These are phyloP conservation scores for Bombus balteatus DNA, from an alignment of 1,140 invertebrate species.

Conservation along the genomic window DNA sequence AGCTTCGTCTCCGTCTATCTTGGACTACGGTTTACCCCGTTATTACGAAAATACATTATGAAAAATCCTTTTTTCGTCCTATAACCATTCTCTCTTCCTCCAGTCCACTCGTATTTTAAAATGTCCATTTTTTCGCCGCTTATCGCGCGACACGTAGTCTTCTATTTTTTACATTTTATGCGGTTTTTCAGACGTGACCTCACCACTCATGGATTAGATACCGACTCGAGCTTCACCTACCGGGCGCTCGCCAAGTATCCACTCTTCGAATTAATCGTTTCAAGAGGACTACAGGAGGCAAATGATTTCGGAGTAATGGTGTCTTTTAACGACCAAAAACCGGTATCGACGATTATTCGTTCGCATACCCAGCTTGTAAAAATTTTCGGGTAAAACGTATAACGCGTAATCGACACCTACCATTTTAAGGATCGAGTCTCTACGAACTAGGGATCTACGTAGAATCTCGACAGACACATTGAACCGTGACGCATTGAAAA, in stretches of 20 bases:
- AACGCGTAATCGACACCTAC: not conserved
- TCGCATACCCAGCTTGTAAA: no score
- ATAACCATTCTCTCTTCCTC: not conserved
- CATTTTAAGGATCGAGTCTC: not conserved
- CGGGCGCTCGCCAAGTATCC: not conserved
- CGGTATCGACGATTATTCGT: no score
- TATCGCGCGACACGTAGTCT: not conserved
- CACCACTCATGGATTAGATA: constrained; percentile 1
- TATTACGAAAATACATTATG: not conserved
- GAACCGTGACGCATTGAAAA: not conserved
- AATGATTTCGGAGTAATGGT: no score
- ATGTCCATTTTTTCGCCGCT: not conserved
- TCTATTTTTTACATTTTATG: not conserved
- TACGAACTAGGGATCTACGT: not conserved
- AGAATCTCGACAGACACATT: not conserved
- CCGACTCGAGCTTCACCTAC: not conserved
- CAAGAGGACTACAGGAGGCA: not conserved
- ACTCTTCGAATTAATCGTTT: not conserved
- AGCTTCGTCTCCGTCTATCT: no score
- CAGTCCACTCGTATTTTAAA: not conserved
- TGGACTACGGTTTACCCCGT: no score
- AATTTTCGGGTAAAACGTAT: no score
- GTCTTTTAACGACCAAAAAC: no score
- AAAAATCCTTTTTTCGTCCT: not conserved
- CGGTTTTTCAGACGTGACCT: not conserved